Base-by-base conservation (phyloP, 2,888 invertebrate species). In the Archips crataeganus region DNA sequence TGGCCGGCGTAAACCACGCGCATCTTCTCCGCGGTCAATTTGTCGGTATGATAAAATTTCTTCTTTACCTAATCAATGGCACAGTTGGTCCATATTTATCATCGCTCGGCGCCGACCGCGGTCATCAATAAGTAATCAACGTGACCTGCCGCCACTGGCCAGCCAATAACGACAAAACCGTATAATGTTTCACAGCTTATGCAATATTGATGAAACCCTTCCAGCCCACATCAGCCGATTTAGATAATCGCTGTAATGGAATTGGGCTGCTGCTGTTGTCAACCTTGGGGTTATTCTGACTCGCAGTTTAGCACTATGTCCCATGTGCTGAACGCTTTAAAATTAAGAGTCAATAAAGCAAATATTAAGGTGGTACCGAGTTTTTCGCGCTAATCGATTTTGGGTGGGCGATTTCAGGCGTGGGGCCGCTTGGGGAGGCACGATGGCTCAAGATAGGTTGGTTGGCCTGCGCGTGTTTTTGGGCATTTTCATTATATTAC, bases 91-190 rank as follows among this genome's bases (percentile, higher is more conserved):
- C 84, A 82, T 87, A 90, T 89, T 86, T 90, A 90, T 88, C 84
- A 85, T 79, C 79, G 83, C 80, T 80, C 80, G 78, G 81, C 77
- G 75, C 80, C 83, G 77, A 77, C 80, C 81, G 82, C 81, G 79
- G 87, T 87, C 91, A 90, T 92, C 89, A 92, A 92, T 91, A 91
- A 88, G 89, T 90, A 91, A 92, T 92, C 90, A 92, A 88, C 80
- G 86, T 80, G 82, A 82, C 83, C 84, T 83, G 80, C 82, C 82
- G 72, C 72, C 69, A 66, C 75, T 76, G 72, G 71, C 72, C 70
- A 63, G 45, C 75, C 70, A 67, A 75, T 65, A 73, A 69, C 73
- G 69, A 65, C 69, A 73, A 73, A 65, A 73, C 70, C 73, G 69
- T 66, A 73, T 75, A 73, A 73, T 72, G 74, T 74, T 74, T 74